phyloP scores from a whole-genome alignment of 2,888 invertebrate species.

The Agriopis aurantiaria region DNA sequence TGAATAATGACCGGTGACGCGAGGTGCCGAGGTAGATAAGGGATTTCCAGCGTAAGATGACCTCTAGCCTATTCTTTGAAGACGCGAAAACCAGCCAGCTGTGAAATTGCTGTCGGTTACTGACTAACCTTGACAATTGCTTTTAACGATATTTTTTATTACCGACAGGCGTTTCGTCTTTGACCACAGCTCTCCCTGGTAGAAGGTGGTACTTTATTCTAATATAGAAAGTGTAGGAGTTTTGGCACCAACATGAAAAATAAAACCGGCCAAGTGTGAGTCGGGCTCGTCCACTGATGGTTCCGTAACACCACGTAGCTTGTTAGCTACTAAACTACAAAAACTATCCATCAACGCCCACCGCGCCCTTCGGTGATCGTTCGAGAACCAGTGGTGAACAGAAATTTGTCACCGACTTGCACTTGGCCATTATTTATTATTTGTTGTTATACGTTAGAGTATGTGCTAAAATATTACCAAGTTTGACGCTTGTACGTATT shows the following conservation, averaged over 20 bases:
- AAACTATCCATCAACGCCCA: slow-evolving; percentile 29
- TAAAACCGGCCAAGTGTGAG: no score
- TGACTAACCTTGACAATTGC: not conserved
- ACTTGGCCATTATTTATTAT: no score
- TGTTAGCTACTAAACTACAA: no score
- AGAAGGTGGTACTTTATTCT: no score
- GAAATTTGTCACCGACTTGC: no score
- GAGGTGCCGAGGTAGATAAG: slow-evolving; percentile 68
- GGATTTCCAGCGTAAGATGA: slow-evolving; percentile 52
- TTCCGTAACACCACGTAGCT: no score
- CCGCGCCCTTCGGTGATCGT: slow-evolving; percentile 81
- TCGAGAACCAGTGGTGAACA: slow-evolving; percentile 66
- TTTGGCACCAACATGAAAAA: no score
- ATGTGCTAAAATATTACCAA: no score
- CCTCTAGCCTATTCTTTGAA: slow-evolving; percentile 32
- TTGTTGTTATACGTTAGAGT: no score
- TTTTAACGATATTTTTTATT: not conserved
- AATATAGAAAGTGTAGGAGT: no score
- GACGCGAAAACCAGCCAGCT: slow-evolving; percentile 6
- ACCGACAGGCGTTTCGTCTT: not conserved
- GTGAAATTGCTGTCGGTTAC: slow-evolving; percentile 12
- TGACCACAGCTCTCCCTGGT: not conserved
- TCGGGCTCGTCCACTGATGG: no score
- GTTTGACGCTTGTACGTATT: no score
- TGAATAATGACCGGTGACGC: slow-evolving; percentile 72